Base-by-base conservation (phyloP, 2,113 vertebrate species). In the Mohoua ochrocephala region DNA sequence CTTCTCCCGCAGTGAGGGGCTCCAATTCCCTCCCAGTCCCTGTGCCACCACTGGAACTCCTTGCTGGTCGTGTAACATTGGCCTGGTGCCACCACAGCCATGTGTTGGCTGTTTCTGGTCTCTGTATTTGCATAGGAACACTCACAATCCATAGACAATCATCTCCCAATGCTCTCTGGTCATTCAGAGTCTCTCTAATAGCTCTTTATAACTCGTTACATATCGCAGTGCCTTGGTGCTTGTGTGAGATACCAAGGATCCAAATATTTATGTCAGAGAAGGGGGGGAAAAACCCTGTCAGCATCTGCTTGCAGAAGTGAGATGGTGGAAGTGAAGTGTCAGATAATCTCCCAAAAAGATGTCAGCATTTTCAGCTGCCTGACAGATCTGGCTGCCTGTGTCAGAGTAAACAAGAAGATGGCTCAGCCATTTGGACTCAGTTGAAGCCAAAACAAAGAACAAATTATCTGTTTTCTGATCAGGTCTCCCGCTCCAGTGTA, bases 301-400 rank as follows among this genome's bases (percentile, higher is more conserved):
- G 83, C 90, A 74, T 92, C 83, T 91, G 85, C 52, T 77, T 88
- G 85, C 92, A 94, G 83, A 96, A 92, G 83, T 41, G 90, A 89
- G 88, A 89, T 28, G 65, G 86, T 91, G 53, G 41, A 93, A 94
- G 59, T 74, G 56, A 86, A 92, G 92, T 84, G 85, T 93, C 91
- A 96, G 56, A 95, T 95, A 91, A 93, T 73, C 54, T 92, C 92
- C 95, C 76, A 22, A 82, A 84, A 95, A 94, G 85, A 94, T 76
- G 93, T 89, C 95, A 94, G 87, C 60, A 19, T 94, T 91, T 94
- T 75, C 93, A 94, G 76, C 85, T 91, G 92, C 88, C 95, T 96
- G 95, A 71, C 90, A 93, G 92, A 93, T 68, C 83, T 81, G 68
- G 30, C 92, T 91, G 90, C 75, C 88, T 71, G 22, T 57, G 60